Base-by-base conservation (phyloP, 2,888 invertebrate species). In the Drosophila greeni region DNA sequence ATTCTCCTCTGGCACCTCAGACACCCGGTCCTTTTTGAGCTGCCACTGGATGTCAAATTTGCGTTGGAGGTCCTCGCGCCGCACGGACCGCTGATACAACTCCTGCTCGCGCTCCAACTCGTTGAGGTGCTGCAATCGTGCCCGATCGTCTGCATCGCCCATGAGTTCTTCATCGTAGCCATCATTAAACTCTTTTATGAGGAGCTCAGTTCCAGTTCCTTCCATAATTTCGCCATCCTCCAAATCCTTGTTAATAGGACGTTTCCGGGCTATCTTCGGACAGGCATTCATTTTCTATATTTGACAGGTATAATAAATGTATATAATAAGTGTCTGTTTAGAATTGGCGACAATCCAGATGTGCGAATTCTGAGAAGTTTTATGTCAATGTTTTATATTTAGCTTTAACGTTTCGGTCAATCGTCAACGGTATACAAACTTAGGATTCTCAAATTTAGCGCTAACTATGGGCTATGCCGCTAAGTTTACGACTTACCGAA, bases 191-290 rank as follows among this genome's bases (percentile, higher is more conserved):
- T 31, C 16, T 7, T 4, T 16, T 9, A 26, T 9, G 5, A 34
- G 3, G 16, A 2, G 3, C 8, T 18, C 26, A 0, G 24, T 4
- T 1, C n/a, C 24, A 33, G 16, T 34, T 1, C 7, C 11, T 1
- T 67, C 62, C 2, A 12, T 9, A 4, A 66, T 9, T 31, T 74
- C 72, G 0, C 52, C 70, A 9, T 72, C 72, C n/a, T 74, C 70
- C 47, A 72, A 29, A 11, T 58, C 54, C 1, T 53, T 36, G 0
- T 5, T 16, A 11, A 3, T 2, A 11, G 20, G 3, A 5, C 33
- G 51, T 5, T 31, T 51, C n/a, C 37, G 31, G 3, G 3, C 2
- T 16, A 11, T 11, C 20, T 51, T 31, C 39, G 31, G 31, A 2
- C 5, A 16, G 12, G n/a, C 8, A 12, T 8, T n/a, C 42, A 53